Conservation (phyloP, 2,888 invertebrate species). For the Nematopogon swammerdamellus region DNA sequence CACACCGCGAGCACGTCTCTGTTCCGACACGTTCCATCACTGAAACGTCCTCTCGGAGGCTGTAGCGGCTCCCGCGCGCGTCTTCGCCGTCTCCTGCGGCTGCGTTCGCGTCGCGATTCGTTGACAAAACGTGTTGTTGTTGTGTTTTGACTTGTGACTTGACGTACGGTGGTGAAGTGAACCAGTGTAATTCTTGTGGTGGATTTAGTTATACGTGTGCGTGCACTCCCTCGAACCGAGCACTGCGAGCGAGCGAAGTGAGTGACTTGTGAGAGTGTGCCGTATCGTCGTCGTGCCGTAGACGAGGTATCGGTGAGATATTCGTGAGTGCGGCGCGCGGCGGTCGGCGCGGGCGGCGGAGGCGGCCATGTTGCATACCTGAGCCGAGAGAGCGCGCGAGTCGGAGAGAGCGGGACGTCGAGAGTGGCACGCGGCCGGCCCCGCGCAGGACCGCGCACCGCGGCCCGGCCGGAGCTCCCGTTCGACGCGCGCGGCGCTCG, state of each 20-base stretch:
- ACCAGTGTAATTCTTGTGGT: not conserved
- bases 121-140: not conserved
- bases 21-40: not conserved
- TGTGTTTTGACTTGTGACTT: not conserved
- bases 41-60: not conserved
- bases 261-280: conserved; percentile 23
- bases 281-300: conserved; percentile 52
- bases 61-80: not conserved
- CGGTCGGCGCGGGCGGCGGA: conserved; percentile 32
- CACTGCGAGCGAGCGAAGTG: not conserved
- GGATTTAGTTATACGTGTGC: not conserved
- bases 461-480: conserved; percentile 4
- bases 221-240: conserved; percentile 23
- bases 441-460: conserved; percentile 9
- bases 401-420: conserved; percentile 49
- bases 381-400: conserved; percentile 47
- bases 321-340: conserved; percentile 50
- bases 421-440: conserved; percentile 14
- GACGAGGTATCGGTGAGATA: conserved; percentile 54
- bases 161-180: conserved; percentile 1
- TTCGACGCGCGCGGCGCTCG: conserved; percentile 28
- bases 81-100: not conserved
- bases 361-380: conserved; percentile 56
- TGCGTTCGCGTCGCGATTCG: not conserved
- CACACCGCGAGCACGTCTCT: conserved; percentile 18